Conservation (phyloP, 1,140 invertebrate genomes). For the Drosophila rufa region DNA sequence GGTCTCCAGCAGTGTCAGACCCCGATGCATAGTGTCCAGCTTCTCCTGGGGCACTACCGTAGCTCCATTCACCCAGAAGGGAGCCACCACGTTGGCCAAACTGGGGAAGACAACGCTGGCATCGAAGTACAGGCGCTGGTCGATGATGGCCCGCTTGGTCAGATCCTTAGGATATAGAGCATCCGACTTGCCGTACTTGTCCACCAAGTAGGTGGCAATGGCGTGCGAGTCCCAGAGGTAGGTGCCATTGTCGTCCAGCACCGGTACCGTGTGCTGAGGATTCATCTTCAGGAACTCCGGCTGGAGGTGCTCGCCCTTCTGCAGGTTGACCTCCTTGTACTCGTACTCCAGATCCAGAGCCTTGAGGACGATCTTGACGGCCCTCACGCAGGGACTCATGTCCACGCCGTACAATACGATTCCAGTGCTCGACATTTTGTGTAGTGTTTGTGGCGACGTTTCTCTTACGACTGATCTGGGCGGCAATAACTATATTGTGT, state of each 20-base stretch:
- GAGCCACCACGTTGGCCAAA: slow-evolving; percentile 78
- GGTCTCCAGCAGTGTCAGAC: slow-evolving; percentile 85
- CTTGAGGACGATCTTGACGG: slow-evolving; percentile 84
- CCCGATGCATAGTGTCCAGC: slow-evolving; percentile 74
- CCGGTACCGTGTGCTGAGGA: slow-evolving; percentile 82
- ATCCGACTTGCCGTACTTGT: slow-evolving; percentile 87
- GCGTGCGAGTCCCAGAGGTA: slow-evolving; percentile 76
- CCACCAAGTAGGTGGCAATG: slow-evolving; percentile 86
- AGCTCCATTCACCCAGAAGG: slow-evolving; percentile 44
- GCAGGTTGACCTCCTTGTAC: slow-evolving; percentile 86
- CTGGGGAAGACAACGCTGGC: slow-evolving; percentile 86
- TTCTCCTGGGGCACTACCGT: slow-evolving; percentile 54
- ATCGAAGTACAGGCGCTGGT: slow-evolving; percentile 87
- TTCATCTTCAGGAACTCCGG: slow-evolving; percentile 86
- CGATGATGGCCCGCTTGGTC: slow-evolving; percentile 85
- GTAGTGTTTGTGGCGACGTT: neutral
- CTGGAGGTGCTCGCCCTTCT: slow-evolving; percentile 88
- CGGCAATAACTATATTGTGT: neutral
- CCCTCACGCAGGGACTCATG: slow-evolving; percentile 85
- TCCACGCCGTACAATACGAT: slow-evolving; percentile 84
- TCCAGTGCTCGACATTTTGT: slow-evolving; percentile 45
- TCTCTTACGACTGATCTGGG: slow-evolving; percentile 15
- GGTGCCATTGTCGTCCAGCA: slow-evolving; percentile 64
- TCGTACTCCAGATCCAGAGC: slow-evolving; percentile 85
- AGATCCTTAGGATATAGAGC: slow-evolving; percentile 87